phyloP scores from a whole-genome alignment of 2,797 vertebrate genomes.

The Myotis findleyi region DNA sequence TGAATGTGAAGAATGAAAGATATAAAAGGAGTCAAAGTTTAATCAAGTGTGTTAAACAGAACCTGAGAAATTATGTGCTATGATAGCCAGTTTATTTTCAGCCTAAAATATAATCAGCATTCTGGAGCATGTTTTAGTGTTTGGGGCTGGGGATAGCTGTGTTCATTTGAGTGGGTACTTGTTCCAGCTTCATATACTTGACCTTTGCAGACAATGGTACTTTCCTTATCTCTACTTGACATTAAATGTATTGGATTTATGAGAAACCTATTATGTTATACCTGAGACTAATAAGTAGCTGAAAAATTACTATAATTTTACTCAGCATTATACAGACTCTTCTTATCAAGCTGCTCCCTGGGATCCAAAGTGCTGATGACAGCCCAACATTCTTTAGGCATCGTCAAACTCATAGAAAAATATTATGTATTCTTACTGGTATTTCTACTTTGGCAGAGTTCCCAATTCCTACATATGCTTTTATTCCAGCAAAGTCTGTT shows the following conservation, averaged over 20 bases:
- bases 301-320: constrained; percentile 59
- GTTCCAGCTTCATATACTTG: neutral
- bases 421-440: constrained; percentile 60
- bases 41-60: neutral
- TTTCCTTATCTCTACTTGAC: constrained; percentile 6
- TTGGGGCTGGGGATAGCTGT: neutral
- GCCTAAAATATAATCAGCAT: constrained; percentile 2
- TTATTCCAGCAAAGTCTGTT: constrained; percentile 45
- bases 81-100: neutral
- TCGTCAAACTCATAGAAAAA: constrained; percentile 62
- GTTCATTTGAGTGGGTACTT: neutral
- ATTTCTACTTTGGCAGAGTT: constrained; percentile 60
- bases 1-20: neutral
- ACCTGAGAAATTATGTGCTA: neutral
- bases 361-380: constrained; percentile 34
- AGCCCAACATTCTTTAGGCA: constrained; percentile 30
- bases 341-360: neutral
- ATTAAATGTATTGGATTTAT: neutral
- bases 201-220: neutral
- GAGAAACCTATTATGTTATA: neutral
- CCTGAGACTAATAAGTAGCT: neutral
- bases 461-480: constrained; percentile 44
- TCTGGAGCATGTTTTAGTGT: neutral
- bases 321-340: neutral
- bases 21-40: neutral